phyloP scores from a whole-genome alignment of 2,797 vertebrate genomes.

The Ibycter americanus region DNA sequence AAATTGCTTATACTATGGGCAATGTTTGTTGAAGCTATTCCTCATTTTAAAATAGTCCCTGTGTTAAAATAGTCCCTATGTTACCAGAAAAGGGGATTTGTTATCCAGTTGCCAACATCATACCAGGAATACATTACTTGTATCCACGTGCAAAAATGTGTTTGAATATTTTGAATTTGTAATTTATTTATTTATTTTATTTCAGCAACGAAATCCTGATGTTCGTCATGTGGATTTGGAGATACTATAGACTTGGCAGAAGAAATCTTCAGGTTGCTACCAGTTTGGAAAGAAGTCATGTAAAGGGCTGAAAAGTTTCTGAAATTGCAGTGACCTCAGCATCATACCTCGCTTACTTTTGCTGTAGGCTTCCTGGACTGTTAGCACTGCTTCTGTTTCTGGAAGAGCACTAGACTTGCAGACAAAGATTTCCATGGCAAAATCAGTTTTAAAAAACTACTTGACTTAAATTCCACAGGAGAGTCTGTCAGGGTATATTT shows the following conservation, averaged over 20 bases:
- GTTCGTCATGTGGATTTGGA: constrained; percentile 98
- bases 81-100: neutral
- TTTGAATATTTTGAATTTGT: neutral
- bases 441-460: constrained; percentile 30
- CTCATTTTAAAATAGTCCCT: neutral
- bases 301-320: neutral
- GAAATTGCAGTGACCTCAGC: constrained; percentile 16
- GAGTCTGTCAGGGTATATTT: constrained; percentile 32
- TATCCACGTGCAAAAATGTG: neutral
- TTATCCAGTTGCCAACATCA: neutral
- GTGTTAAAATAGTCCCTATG: neutral
- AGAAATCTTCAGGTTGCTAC: neutral
- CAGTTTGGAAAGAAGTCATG: neutral
- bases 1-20: neutral
- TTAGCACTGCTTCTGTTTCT: neutral
- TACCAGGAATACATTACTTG: neutral
- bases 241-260: constrained; percentile 82
- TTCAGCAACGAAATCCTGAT: constrained; percentile 95
- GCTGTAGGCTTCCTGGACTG: neutral
- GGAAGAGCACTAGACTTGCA: neutral
- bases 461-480: constrained; percentile 16
- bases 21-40: neutral
- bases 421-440: constrained; percentile 20
- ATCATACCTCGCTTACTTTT: neutral
- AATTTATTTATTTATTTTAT: neutral